Evolutionary conservation across 2,113 vertebrate genomes (phyloP), one percentile per base, ranked within the genome.

Genomic region (Crotalus viridis): DNA sequence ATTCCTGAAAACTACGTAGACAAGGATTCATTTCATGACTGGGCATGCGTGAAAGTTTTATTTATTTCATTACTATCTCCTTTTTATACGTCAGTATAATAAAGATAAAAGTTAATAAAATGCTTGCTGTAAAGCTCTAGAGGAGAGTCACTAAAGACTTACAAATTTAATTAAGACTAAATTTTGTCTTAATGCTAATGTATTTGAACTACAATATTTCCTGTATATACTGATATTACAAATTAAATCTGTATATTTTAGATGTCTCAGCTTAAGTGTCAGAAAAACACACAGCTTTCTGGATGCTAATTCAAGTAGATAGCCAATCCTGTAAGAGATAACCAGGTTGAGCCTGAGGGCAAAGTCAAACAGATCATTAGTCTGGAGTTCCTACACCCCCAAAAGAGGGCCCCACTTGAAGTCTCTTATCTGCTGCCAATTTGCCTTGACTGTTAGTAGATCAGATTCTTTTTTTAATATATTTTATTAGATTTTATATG

Each of bases 101-200:
- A 48, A 89, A 55, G 94, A 91, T 87, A 90, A 92, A 90, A 95
- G 13, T 85, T 88, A 87, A 88, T 89, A 4, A 93, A 96, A 90
- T 59, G 5, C 24, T 85, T 6, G 69, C 54, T 39, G 87, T n/a
- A 24, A 88, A 22, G 7, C 92, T 69, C 61, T 94, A 52, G 87
- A 93, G 69, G 89, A 93, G 93, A 93, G 51, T 48, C 10, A 19
- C 33, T 10, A 93, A 93, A 46, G 4, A 57, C 46, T 93, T 90
- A 55, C 33, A 90, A 93, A 91, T 93, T 90, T 48, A 90, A 92
- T 90, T 90, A 94, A 95, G 55, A 64, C 13, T 28, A 86, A 95
- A 64, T 39, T 94, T 64, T 10, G 69, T 87, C 64, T 15, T 2
- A 86, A 90, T 93, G 6, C n/a, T 88, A 81, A 91, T 57, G 90